A percentile compares a stretch with the other conserved stretches of the same genome.
Evolutionary conservation across 1,140 invertebrate species (phyloP).

Genomic region (Cheumatopsyche charites): DNA sequence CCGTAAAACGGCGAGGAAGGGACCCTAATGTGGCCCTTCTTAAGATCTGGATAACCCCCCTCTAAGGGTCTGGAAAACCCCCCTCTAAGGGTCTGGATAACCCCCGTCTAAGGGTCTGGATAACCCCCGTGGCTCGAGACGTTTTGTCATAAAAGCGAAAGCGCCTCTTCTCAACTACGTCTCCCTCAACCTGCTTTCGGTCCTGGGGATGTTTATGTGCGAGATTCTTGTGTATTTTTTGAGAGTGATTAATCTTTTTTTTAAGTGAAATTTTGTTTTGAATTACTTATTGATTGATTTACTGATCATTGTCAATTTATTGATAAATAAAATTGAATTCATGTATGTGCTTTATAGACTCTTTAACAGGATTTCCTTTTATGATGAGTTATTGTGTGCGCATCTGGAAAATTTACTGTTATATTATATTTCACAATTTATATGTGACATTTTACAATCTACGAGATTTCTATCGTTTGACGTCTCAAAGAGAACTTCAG

Average conservation of each 20-base stretch:
- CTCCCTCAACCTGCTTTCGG: neutral
- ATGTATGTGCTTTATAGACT: no score
- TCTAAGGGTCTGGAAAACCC: no score
- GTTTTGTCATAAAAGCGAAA: constrained; percentile 37
- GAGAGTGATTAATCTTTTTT: neutral
- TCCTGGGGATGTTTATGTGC: neutral
- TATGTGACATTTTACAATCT: no score
- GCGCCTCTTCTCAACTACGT: constrained; percentile 19
- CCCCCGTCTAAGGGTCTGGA: constrained; percentile 26
- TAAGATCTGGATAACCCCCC: no score
- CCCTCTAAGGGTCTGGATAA: constrained; percentile 30
- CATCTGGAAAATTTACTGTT: no score
- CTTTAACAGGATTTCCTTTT: no score
- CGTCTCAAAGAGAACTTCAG: no score
- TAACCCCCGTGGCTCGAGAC: constrained; percentile 31
- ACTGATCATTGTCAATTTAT: neutral
- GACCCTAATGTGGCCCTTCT: no score
- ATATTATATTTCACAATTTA: no score
- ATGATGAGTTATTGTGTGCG: no score
- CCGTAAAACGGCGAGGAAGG: constrained; percentile 22
- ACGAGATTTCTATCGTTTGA: no score
- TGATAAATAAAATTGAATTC: neutral
- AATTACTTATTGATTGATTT: neutral
- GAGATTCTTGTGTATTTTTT: constrained; percentile 3
- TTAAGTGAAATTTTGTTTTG: neutral